A percentile compares a stretch with the other conserved stretches of the same genome.
phyloP scores from a whole-genome alignment of 2,797 vertebrate genomes.

The Phrynocephalus guinanensis region DNA sequence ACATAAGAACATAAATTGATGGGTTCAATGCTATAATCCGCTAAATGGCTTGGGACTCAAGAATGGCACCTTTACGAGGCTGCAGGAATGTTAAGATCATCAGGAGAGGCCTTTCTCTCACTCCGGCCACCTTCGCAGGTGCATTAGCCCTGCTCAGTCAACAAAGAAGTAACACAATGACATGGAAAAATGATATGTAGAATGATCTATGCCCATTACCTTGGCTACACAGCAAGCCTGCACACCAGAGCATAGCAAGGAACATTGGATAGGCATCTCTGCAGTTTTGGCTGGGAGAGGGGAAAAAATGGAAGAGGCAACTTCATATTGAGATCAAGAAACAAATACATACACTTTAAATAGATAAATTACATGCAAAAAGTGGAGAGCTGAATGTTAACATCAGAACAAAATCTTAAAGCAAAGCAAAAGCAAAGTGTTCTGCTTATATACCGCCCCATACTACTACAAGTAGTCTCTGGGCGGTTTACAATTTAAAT shows the following conservation, averaged over 20 bases:
- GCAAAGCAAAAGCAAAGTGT: too few species aligned
- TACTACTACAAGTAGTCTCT: too few species aligned
- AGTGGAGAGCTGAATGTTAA: neutral
- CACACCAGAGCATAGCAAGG: constrained; percentile 92
- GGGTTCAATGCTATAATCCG: too few species aligned
- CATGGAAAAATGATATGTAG: neutral
- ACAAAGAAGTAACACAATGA: neutral
- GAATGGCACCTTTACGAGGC: too few species aligned
- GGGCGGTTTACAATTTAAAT: too few species aligned
- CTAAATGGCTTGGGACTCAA: too few species aligned
- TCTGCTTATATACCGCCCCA: too few species aligned
- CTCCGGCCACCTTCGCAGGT: too few species aligned
- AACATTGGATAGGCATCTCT: constrained; percentile 93
- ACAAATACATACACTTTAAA: constrained; percentile 1
- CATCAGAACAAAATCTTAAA: neutral
- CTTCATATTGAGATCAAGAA: neutral
- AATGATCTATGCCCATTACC: constrained; percentile 78
- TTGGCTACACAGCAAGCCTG: constrained; percentile 93
- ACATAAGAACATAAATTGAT: too few species aligned
- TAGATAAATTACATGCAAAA: neutral
- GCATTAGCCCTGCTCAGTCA: neutral
- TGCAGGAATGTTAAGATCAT: too few species aligned
- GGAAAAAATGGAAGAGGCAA: constrained; percentile 33
- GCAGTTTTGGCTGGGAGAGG: constrained; percentile 88
- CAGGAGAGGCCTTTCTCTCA: too few species aligned